A percentile compares a stretch with the other conserved stretches of the same genome.
phyloP scores from a whole-genome alignment of 2,888 invertebrate species.

The Pollenia labialis region DNA sequence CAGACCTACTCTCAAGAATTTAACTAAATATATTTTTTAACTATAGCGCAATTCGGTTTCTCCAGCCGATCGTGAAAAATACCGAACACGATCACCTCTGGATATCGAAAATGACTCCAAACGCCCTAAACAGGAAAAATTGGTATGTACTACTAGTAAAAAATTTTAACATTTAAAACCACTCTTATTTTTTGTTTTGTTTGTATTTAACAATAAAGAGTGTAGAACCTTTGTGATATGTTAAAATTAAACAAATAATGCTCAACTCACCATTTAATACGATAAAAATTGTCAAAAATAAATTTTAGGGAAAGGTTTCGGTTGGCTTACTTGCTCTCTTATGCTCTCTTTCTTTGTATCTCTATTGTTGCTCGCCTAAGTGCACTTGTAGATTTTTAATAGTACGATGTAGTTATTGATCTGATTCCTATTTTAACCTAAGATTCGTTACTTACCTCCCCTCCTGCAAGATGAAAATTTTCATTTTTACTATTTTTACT shows the following conservation, averaged over 20 bases:
- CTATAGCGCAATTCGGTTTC: conserved; percentile 91
- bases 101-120: conserved; percentile 90
- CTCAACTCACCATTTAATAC: conserved; percentile 75
- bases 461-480: conserved; percentile 39
- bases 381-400: conserved; percentile 17
- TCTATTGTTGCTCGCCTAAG: conserved; percentile 28
- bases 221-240: conserved; percentile 46
- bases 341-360: conserved; percentile 53
- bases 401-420: conserved; percentile 31
- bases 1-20: not conserved
- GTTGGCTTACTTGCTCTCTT: conserved; percentile 66
- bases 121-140: conserved; percentile 94
- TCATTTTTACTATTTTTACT: conserved; percentile 18
- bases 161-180: conserved; percentile 24
- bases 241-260: conserved; percentile 37
- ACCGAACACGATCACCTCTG: conserved; percentile 91
- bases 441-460: conserved; percentile 11
- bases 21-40: conserved; percentile 41
- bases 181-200: conserved; percentile 46
- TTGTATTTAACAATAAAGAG: conserved; percentile 49
- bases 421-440: conserved; percentile 15
- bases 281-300: conserved; percentile 22
- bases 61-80: conserved; percentile 92
- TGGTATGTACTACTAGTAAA: conserved; percentile 87
- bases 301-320: conserved; percentile 48